Conservation (phyloP, 1,140 invertebrate species). For the Agraylea sexmaculata region DNA sequence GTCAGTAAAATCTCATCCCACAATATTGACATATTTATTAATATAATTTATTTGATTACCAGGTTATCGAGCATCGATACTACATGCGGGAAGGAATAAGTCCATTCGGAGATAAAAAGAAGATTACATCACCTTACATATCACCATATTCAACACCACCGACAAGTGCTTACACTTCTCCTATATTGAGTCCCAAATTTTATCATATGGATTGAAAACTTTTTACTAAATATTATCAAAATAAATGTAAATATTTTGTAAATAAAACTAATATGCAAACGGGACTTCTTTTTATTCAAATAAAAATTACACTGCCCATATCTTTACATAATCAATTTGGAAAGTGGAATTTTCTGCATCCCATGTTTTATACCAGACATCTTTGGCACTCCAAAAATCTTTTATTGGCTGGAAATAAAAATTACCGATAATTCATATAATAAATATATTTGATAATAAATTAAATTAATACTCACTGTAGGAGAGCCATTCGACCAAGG, state of each 20-base stretch:
- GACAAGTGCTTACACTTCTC: slow-evolving; percentile 23
- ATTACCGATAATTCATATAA: slow-evolving; percentile 1
- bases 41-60: slow-evolving; percentile 13
- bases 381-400: slow-evolving; percentile 32
- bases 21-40: slow-evolving; percentile 10
- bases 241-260: not conserved
- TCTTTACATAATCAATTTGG: slow-evolving; percentile 35
- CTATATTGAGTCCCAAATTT: slow-evolving; percentile 39
- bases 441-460: slow-evolving; percentile 1
- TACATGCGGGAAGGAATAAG: slow-evolving; percentile 41
- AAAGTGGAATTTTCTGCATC: slow-evolving; percentile 31
- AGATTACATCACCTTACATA: slow-evolving; percentile 34
- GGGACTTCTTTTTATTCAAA: not conserved
- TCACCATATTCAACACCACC: slow-evolving; percentile 34
- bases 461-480: slow-evolving; percentile 26
- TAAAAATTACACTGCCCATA: slow-evolving; percentile 31
- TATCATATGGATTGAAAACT: slow-evolving; percentile 47
- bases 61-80: slow-evolving; percentile 61
- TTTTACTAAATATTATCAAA: too few relatives aligned
- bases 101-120: slow-evolving; percentile 39
- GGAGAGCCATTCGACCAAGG: slow-evolving; percentile 46
- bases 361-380: slow-evolving; percentile 32
- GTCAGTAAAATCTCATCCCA: slow-evolving; percentile 33
- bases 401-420: slow-evolving; percentile 24
- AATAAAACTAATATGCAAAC: not conserved